These are phyloP conservation scores for Alloscopus bannaensis DNA, from an alignment of 2,888 invertebrate species.

Conservation along the genomic window DNA sequence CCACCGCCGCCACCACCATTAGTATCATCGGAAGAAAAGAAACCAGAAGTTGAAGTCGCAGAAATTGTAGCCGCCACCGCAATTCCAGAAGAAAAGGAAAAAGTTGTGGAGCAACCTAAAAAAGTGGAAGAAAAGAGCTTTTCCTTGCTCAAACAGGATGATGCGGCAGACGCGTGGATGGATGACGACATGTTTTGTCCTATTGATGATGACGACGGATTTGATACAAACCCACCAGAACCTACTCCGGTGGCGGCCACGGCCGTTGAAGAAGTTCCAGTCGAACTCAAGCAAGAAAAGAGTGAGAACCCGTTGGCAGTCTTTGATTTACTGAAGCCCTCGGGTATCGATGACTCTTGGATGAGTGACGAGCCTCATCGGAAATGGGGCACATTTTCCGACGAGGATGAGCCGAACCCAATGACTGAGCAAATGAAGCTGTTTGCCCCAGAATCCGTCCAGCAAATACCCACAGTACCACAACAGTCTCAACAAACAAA, in stretches of 20 bases:
- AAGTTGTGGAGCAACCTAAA: too few relatives aligned
- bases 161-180: slow-evolving; percentile 58
- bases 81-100: neutral
- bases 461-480: neutral
- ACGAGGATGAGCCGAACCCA: slow-evolving; percentile 46
- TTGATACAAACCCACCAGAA: neutral
- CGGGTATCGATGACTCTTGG: slow-evolving; percentile 48
- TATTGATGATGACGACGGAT: slow-evolving; percentile 29
- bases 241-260: neutral
- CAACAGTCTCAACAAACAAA: slow-evolving; percentile 11
- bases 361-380: slow-evolving; percentile 64
- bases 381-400: slow-evolving; percentile 52
- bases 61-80: neutral
- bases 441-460: slow-evolving; percentile 46
- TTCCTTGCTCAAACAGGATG: slow-evolving; percentile 21
- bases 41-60: neutral
- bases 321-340: slow-evolving; percentile 21
- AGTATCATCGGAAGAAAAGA: neutral
- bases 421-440: slow-evolving; percentile 56
- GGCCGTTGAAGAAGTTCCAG: neutral
- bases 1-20: neutral
- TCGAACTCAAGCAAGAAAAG: neutral
- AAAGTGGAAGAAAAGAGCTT: too few relatives aligned
- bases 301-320: neutral
- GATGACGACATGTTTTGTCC: slow-evolving; percentile 53